phyloP scores from a whole-genome alignment of 2,888 invertebrate genomes.

The Yponomeuta plumbellus region DNA sequence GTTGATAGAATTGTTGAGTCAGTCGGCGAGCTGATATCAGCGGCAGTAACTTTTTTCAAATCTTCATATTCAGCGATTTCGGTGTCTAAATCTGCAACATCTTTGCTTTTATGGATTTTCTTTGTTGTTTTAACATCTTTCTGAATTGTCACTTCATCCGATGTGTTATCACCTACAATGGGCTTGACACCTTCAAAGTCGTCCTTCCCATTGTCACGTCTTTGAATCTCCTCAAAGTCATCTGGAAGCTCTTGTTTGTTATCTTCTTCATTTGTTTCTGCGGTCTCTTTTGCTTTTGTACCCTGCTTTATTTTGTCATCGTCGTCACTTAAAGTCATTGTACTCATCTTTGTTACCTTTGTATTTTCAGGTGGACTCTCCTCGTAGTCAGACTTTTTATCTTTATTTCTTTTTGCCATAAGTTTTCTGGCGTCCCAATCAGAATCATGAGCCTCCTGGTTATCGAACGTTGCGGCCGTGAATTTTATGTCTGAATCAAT shows the following conservation, averaged over 20 bases:
- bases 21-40: background rate
- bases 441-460: too few species aligned
- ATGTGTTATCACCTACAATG: background rate
- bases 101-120: background rate
- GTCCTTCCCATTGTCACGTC: background rate
- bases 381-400: slow-evolving; percentile 12
- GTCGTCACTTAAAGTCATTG: background rate
- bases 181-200: background rate
- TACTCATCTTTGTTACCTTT: background rate
- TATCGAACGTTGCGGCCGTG: too few species aligned
- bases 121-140: background rate
- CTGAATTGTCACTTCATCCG: background rate
- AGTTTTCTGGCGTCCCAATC: slow-evolving; percentile 3
- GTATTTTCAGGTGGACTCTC: background rate
- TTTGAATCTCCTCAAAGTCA: background rate
- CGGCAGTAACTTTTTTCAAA: background rate
- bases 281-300: background rate
- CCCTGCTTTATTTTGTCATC: background rate
- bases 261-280: background rate
- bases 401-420: slow-evolving; percentile 25
- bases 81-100: background rate
- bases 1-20: too few species aligned
- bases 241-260: background rate
- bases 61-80: background rate
- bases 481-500: too few species aligned